Base-by-base conservation (phyloP, 2,888 invertebrate species). In the Drosophila longiperda region DNA sequence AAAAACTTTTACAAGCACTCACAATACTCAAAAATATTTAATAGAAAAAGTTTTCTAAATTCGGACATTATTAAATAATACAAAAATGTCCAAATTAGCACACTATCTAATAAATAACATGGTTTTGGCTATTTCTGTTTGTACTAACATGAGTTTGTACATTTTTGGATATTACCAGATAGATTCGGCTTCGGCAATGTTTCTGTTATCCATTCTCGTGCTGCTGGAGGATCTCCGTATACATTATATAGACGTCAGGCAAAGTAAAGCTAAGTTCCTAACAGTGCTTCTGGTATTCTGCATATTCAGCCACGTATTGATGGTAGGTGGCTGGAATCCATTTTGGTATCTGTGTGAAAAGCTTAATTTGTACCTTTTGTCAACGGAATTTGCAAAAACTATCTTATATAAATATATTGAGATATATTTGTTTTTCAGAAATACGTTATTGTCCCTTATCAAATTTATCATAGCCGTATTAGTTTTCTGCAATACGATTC, bases 151-250 rank as follows among this genome's bases (percentile, higher is more conserved):
- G 12, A 12, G 3, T 45, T 1, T 20, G 1, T 45, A 45, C 45
- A 0, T 20, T 12, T 20, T 7, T 7, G 20, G 7, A 1, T 45
- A 20, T 20, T 17, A 8, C 17, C 38, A 20, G 23, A 45, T 0
- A 15, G 45, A 45, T 45, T 15, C 23, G 1, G 8, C 45, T 4
- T 45, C 45, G 23, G 8, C 15, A 7, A 0, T 45, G 4, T 23
- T 45, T 15, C 23, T 45, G 45, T 2, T 23, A 8, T 45, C 45
- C 15, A 15, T 12, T 45, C 4, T 8, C 8, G 2, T 45, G 4
- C 1, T 23, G 1, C 8, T 45, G 23, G 45, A 23, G 26, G 45
- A 15, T 2, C 1, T 45, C 8, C 45, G 45, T 23, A 8, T 23
- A 8, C 8, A 23, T 4, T 23, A 15, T 15, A 15, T 45, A 45